Percentiles rank a stretch among this genome's conserved stretches.
Conservation (phyloP, 2,797 vertebrate genomes). For the Gymnothorax javanicus region DNA sequence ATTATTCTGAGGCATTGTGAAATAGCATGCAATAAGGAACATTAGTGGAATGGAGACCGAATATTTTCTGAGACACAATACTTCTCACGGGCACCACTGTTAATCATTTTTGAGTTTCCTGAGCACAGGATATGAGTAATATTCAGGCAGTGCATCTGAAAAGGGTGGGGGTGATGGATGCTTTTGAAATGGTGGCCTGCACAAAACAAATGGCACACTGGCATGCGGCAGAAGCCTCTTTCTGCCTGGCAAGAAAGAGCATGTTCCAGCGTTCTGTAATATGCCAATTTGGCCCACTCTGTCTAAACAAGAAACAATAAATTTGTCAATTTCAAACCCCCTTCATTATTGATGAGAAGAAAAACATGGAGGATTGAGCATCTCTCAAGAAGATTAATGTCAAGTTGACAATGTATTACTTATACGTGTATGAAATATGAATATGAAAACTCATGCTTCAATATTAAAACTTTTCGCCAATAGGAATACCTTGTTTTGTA, state of each 20-base stretch:
- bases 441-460: not conserved
- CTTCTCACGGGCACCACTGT: not conserved
- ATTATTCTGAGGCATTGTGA: not conserved
- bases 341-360: not conserved
- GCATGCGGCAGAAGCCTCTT: not conserved
- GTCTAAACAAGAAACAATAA: slow-evolving; percentile 12
- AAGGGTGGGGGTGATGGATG: not conserved
- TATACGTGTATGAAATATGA: no score
- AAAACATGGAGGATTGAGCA: not conserved
- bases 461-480: not conserved
- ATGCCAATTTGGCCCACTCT: not conserved
- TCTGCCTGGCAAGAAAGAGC: slow-evolving; percentile 1
- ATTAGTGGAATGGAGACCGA: not conserved
- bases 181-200: not conserved
- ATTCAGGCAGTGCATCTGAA: slow-evolving; percentile 12
- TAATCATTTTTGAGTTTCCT: not conserved
- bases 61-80: not conserved
- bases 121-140: slow-evolving; percentile 9
- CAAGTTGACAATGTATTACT: not conserved
- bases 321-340: slow-evolving; percentile 2
- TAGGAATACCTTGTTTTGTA: not conserved
- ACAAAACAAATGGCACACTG: not conserved
- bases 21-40: not conserved
- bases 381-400: slow-evolving; percentile 1
- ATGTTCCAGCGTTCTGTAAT: not conserved